Percentiles rank a stretch among this genome's conserved stretches.
phyloP scores from a whole-genome alignment of 2,888 invertebrate genomes.

The Cantharis rustica region DNA sequence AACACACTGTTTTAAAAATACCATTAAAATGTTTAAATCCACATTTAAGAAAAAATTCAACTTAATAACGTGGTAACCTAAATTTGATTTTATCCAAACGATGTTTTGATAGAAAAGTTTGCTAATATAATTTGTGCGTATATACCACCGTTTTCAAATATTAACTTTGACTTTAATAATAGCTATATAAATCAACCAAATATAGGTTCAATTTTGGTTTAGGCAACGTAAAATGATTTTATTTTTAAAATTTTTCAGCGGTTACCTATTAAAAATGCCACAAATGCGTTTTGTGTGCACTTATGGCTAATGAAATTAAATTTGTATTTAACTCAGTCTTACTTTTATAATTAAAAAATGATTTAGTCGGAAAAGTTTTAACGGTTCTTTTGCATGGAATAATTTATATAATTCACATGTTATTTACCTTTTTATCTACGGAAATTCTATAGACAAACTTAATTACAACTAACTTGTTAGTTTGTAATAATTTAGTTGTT shows the following conservation, averaged over 20 bases:
- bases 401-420: neutral
- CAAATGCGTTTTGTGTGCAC: neutral
- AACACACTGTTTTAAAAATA: neutral
- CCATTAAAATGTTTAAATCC: neutral
- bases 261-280: neutral
- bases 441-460: neutral
- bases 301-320: neutral
- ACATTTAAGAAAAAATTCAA: neutral
- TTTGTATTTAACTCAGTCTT: neutral
- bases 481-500: neutral
- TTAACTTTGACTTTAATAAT: constrained; percentile 1
- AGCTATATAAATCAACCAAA: neutral
- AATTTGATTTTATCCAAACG: neutral
- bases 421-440: neutral
- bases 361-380: neutral
- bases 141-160: constrained; percentile 1
- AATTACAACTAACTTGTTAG: neutral
- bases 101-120: neutral
- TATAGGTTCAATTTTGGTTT: neutral
- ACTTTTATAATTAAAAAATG: neutral
- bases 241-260: neutral
- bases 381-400: neutral
- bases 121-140: neutral
- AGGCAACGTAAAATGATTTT: neutral
- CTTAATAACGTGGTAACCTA: neutral